Conservation (phyloP, 2,888 invertebrate species). For the Macaria notata region DNA sequence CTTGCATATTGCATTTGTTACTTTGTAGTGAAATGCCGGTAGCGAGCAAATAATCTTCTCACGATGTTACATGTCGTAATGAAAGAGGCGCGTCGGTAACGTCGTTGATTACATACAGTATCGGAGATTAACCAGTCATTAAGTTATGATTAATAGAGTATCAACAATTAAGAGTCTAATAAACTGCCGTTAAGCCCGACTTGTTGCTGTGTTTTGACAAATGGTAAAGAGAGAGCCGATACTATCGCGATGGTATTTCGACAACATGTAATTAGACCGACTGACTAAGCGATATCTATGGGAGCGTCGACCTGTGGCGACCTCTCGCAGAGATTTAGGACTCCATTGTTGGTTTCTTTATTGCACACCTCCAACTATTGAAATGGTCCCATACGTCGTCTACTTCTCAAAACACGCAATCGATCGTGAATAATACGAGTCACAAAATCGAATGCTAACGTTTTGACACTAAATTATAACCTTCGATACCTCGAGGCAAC, state of each 20-base stretch:
- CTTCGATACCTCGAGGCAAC: slow-evolving; percentile 47
- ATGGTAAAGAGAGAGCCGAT: slow-evolving; percentile 47
- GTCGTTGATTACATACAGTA: slow-evolving; percentile 21
- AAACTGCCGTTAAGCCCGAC: slow-evolving; percentile 24
- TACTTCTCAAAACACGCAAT: slow-evolving; percentile 48
- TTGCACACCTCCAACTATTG: slow-evolving; percentile 49
- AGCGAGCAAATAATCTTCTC: slow-evolving; percentile 13
- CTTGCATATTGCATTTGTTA: slow-evolving; percentile 33
- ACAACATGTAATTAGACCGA: slow-evolving; percentile 57
- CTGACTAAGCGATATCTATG: slow-evolving; percentile 67
- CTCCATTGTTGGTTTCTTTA: slow-evolving; percentile 57
- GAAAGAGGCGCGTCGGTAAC: slow-evolving; percentile 14
- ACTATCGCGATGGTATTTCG: slow-evolving; percentile 49
- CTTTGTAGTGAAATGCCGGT: slow-evolving; percentile 19
- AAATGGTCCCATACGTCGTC: slow-evolving; percentile 46
- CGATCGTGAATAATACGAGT: slow-evolving; percentile 56
- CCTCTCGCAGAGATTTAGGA: slow-evolving; percentile 51
- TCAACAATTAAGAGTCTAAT: slow-evolving; percentile 41
- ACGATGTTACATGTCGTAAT: slow-evolving; percentile 15
- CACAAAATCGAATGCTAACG: slow-evolving; percentile 61
- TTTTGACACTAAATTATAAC: slow-evolving; percentile 53
- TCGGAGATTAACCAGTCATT: slow-evolving; percentile 38
- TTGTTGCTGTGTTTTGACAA: slow-evolving; percentile 50
- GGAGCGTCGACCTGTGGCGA: slow-evolving; percentile 48
- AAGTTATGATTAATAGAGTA: slow-evolving; percentile 41